Evolutionary conservation across 2,888 invertebrate species (phyloP), one percentile per base, ranked within the genome.

Genomic region (Caenorhabditis sp.): DNA sequence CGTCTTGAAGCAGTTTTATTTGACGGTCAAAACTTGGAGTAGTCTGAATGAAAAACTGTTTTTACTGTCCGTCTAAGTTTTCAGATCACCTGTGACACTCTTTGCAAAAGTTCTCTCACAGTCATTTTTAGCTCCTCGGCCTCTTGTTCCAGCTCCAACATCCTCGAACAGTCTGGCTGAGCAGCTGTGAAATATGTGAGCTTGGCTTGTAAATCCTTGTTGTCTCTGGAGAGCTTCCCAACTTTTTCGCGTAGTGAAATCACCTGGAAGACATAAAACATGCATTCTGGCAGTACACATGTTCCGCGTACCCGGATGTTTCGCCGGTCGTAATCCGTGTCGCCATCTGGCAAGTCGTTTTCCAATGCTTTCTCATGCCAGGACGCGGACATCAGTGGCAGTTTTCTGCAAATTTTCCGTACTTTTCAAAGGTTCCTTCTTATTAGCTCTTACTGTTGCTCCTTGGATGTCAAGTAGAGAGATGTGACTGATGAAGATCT

Each of bases 191-290:
- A 63, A 20, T 55, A 71, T 3, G 73, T 62, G 11, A 82, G 35
- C 45, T 80, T 62, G 1, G 63, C 74, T 43, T 63, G 45, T 17
- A 82, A 63, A 22, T 59, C 68, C 11, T 70, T 73, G 55, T 82
- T 82, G 39, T 82, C 82, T 24, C 80, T 30, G 6, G 73, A 62
- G 17, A 82, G 37, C 45, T 76, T 63, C 20, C 76, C 78, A 50
- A 82, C 78, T 71, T 79, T 82, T 35, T 82, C 82, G 2, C 82
- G 63, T 0, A 82, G 56, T 0, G 80, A 82, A 11, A 80, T 56
- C 9, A 74, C 71, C 76, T 77, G 30, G 20, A 56, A 56, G 13
- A 24, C 5, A 59, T n/a, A 30, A 37, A 56, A 35, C n/a, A 6
- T 15, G 20, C 1, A 43, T 35, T 43, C 30, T 48, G 26, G n/a